Percentiles rank a stretch among this genome's conserved stretches.
phyloP scores from a whole-genome alignment of 2,113 vertebrate species.

The Saimiri boliviensis region DNA sequence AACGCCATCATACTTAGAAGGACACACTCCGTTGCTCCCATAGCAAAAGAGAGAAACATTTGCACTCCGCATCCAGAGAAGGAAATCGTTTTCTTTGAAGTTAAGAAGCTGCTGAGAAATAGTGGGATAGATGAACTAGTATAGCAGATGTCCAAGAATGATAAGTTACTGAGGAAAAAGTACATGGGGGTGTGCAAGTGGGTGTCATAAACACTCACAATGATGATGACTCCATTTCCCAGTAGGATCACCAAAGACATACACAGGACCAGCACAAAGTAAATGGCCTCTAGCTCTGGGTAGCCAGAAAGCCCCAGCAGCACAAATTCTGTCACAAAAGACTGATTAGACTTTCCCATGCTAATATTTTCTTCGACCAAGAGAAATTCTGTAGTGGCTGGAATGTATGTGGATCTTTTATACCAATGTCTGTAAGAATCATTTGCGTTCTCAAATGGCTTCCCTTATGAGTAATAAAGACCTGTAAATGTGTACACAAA shows the following conservation, averaged over 20 bases:
- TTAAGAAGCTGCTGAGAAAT: constrained; percentile 61
- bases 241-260: constrained; percentile 59
- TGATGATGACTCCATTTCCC: constrained; percentile 61
- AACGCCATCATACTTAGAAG: constrained; percentile 59
- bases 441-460: not conserved
- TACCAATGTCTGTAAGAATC: not conserved
- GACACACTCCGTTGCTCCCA: constrained; percentile 48
- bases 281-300: constrained; percentile 53
- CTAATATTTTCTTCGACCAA: constrained; percentile 36
- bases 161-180: constrained; percentile 67
- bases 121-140: constrained; percentile 54
- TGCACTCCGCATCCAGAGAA: constrained; percentile 46
- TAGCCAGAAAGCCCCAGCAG: constrained; percentile 63
- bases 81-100: constrained; percentile 52
- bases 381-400: not conserved
- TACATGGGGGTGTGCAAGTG: constrained; percentile 64
- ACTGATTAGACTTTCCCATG: constrained; percentile 31
- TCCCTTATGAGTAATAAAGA: not conserved
- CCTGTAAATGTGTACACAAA: constrained; percentile 9
- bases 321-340: constrained; percentile 62
- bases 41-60: constrained; percentile 59
- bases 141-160: constrained; percentile 71
- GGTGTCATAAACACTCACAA: constrained; percentile 43
- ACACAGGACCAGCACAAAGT: constrained; percentile 60
- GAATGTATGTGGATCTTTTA: not conserved